Evolutionary conservation across 2,113 vertebrate genomes (phyloP).

Genomic region (Phaethon lepturus): DNA sequence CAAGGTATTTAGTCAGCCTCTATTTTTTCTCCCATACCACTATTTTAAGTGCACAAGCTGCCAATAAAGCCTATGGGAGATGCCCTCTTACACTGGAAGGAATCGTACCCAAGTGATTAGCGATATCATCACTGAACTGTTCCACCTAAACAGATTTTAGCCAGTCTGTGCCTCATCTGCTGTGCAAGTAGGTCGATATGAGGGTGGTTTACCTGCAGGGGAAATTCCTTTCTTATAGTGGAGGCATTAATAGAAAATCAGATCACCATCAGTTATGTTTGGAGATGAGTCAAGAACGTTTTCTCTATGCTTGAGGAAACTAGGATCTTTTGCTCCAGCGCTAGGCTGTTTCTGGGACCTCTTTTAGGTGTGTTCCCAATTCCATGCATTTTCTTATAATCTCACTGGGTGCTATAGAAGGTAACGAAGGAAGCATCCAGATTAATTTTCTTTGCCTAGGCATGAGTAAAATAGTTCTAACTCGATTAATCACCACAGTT

Average conservation of each 20-base stretch:
- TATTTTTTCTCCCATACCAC: not conserved
- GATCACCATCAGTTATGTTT: not conserved
- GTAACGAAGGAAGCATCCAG: not conserved
- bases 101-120: not conserved
- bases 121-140: not conserved
- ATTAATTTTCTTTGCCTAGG: not conserved
- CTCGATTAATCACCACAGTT: accelerated
- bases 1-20: not conserved
- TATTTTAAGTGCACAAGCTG: not conserved
- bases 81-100: not conserved
- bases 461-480: not conserved
- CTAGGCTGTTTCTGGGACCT: not conserved
- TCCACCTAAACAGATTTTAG: not conserved
- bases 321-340: not conserved
- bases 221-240: not conserved
- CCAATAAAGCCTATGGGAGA: not conserved
- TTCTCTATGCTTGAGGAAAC: not conserved
- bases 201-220: not conserved
- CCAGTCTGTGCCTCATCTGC: not conserved
- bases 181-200: accelerated
- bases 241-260: not conserved
- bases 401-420: not conserved
- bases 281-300: not conserved
- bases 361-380: not conserved
- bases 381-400: not conserved